Percentiles rank a stretch among this genome's conserved stretches.
Conservation (phyloP, 2,888 invertebrate genomes). For the Drosophila ochracea region DNA sequence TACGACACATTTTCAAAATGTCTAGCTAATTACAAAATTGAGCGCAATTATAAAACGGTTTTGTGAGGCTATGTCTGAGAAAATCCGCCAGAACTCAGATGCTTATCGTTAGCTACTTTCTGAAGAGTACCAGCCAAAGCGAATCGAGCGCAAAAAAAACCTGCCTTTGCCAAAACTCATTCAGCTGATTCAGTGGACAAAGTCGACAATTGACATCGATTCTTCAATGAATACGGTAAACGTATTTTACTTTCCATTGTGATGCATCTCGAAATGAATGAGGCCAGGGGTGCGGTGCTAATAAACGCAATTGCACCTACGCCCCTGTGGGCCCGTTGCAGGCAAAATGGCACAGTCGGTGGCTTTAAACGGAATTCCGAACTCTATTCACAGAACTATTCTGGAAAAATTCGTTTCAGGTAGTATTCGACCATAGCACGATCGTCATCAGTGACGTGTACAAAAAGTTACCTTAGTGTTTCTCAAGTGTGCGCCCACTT, state of each 20-base stretch:
- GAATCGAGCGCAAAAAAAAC: constrained; percentile 59
- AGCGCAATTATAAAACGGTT: constrained; percentile 30
- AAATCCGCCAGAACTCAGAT: constrained; percentile 42
- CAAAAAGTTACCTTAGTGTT: constrained; percentile 45
- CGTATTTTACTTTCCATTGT: constrained; percentile 41
- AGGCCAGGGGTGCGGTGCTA: constrained; percentile 74
- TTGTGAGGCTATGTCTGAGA: constrained; percentile 20
- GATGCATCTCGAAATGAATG: constrained; percentile 53
- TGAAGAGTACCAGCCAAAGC: constrained; percentile 39
- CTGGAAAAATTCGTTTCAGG: constrained; percentile 56
- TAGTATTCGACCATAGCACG: constrained; percentile 43
- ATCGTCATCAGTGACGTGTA: constrained; percentile 63
- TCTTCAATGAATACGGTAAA: constrained; percentile 61
- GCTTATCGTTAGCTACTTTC: constrained; percentile 36
- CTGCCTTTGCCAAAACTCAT: constrained; percentile 48
- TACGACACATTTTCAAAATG: constrained; percentile 60
- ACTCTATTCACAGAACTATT: constrained; percentile 42
- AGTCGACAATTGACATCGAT: constrained; percentile 60
- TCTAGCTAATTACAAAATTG: constrained; percentile 57
- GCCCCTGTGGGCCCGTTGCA: constrained; percentile 55
- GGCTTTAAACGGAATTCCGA: constrained; percentile 74
- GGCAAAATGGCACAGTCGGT: constrained; percentile 71
- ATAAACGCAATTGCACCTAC: constrained; percentile 84
- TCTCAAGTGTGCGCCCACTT: constrained; percentile 79
- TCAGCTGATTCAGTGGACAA: constrained; percentile 39